phyloP scores from a whole-genome alignment of 2,113 vertebrate species.

The Orycteropus afer region DNA sequence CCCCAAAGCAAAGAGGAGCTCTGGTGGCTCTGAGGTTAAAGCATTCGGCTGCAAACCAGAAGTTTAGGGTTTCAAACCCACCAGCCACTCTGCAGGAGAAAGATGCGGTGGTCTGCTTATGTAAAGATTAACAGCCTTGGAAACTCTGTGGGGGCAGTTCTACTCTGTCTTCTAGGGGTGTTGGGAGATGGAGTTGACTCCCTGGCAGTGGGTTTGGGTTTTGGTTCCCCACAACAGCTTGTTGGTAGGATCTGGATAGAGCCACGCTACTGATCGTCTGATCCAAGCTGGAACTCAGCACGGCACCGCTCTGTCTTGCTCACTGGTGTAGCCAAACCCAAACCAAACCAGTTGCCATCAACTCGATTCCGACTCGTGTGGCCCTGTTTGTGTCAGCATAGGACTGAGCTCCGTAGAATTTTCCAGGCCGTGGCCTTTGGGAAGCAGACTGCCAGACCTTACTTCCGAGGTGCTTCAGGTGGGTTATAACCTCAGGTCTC shows the following conservation, averaged over 20 bases:
- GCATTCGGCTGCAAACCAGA: no score
- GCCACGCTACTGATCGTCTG: not conserved
- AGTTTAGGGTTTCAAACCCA: no score
- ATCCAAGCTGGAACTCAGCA: accelerated
- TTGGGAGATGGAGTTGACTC: no score
- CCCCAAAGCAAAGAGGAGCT: not conserved
- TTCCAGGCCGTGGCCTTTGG: not conserved
- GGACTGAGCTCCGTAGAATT: not conserved
- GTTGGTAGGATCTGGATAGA: not conserved
- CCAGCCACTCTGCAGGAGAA: no score
- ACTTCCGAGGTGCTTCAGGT: not conserved
- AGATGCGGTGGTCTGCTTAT: no score
- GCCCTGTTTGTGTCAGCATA: not conserved
- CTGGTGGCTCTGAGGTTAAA: no score
- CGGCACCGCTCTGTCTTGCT: accelerated
- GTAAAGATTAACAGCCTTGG: no score
- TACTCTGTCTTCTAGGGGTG: no score
- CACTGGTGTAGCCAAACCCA: not conserved
- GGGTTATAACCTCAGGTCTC: not conserved
- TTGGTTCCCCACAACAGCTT: not conserved
- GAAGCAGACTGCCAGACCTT: not conserved
- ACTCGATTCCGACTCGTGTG: not conserved
- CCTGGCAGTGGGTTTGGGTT: no score
- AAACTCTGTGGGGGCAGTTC: no score
- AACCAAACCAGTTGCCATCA: no score